A percentile compares a stretch with the other conserved stretches of the same genome.
Conservation (phyloP, 2,888 invertebrate species). For the Drosophila tanythrix region DNA sequence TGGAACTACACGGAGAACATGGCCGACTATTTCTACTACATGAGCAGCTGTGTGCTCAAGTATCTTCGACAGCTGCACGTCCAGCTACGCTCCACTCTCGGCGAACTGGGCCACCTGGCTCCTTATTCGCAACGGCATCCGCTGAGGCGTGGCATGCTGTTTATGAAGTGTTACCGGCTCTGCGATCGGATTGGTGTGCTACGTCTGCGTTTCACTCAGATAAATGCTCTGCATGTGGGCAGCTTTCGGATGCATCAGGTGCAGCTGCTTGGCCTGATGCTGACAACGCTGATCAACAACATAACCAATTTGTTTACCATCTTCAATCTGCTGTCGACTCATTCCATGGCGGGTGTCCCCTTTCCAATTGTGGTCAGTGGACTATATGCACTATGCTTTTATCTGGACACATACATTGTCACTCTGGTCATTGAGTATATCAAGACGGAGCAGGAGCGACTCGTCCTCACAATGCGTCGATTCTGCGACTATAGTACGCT, state of each 20-base stretch:
- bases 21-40: slow-evolving; percentile 78
- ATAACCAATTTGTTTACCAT: slow-evolving; percentile 75
- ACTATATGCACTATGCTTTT: slow-evolving; percentile 72
- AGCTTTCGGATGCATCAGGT: slow-evolving; percentile 75
- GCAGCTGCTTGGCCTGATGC: slow-evolving; percentile 74
- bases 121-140: not conserved
- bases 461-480: slow-evolving; percentile 57
- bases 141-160: slow-evolving; percentile 36
- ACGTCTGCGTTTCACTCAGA: slow-evolving; percentile 44
- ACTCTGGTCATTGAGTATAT: slow-evolving; percentile 74
- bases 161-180: slow-evolving; percentile 47
- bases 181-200: slow-evolving; percentile 61
- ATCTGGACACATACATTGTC: slow-evolving; percentile 75
- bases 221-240: slow-evolving; percentile 53
- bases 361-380: slow-evolving; percentile 62
- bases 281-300: slow-evolving; percentile 76
- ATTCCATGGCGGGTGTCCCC: slow-evolving; percentile 46
- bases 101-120: slow-evolving; percentile 28
- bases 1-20: slow-evolving; percentile 82
- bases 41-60: slow-evolving; percentile 68
- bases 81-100: slow-evolving; percentile 44
- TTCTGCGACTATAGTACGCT: slow-evolving; percentile 53
- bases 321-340: slow-evolving; percentile 71
- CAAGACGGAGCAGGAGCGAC: slow-evolving; percentile 51
- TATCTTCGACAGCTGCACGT: slow-evolving; percentile 68